Percentiles rank a stretch among this genome's conserved stretches.
These are phyloP conservation scores for Meloidogyne floridensis DNA, from an alignment of 1,140 invertebrate genomes.

Conservation along the genomic window DNA sequence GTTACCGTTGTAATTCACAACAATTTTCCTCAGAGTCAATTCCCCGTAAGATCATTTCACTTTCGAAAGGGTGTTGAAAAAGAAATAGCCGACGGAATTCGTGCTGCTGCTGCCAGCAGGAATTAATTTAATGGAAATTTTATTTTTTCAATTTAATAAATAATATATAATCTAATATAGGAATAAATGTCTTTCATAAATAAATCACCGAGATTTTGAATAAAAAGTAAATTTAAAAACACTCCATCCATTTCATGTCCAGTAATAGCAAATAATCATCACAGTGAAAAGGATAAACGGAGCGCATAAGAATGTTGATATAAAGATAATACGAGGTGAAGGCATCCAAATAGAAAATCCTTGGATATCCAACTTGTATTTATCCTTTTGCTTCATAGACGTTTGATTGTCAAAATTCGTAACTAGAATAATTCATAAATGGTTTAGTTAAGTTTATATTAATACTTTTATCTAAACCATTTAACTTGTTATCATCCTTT, in stretches of 20 bases:
- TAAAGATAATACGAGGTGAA: not conserved
- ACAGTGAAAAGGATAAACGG: not conserved
- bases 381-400: not conserved
- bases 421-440: not conserved
- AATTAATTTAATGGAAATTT: not conserved
- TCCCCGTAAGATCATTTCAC: slow-evolving; percentile 58
- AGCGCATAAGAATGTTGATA: not conserved
- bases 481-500: too few species aligned
- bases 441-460: too few species aligned
- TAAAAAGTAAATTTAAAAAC: not conserved
- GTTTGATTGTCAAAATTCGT: not conserved
- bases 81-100: slow-evolving; percentile 37
- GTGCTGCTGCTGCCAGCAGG: not conserved
- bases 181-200: not conserved
- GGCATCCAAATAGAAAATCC: not conserved
- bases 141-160: too few species aligned
- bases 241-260: not conserved
- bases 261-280: slow-evolving; percentile 1
- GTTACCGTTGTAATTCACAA: slow-evolving; percentile 66
- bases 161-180: not conserved
- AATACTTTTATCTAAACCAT: too few species aligned
- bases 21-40: slow-evolving; percentile 59
- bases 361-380: not conserved
- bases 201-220: not conserved
- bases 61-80: slow-evolving; percentile 64